Percentiles rank a stretch among this genome's conserved stretches.
Conservation (phyloP, 2,797 vertebrate species). For the Phrynocephalus vlangalii region DNA sequence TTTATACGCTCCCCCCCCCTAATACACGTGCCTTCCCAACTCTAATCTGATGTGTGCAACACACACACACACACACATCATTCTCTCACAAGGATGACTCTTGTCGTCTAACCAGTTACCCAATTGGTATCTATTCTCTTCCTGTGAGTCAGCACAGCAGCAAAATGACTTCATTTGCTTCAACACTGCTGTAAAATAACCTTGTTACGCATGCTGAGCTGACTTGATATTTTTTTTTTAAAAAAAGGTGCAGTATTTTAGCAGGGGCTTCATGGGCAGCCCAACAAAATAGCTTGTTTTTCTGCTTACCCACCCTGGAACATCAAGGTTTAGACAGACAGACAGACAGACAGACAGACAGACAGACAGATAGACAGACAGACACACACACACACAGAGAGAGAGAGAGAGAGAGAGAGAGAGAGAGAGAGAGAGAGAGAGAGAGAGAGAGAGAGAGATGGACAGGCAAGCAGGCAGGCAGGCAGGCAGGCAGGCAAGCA, state of each 20-base stretch:
- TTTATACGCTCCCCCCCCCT: too few relatives aligned
- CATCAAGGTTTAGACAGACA: not conserved
- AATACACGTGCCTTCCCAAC: too few relatives aligned
- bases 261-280: conserved; percentile 27
- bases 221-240: too few relatives aligned
- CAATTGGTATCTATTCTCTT: not conserved
- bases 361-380: conserved; percentile 5
- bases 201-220: not conserved
- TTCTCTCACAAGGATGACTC: not conserved
- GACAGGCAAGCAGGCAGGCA: conserved; percentile 35
- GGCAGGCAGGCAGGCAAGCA: conserved; percentile 51
- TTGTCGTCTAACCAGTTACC: not conserved
- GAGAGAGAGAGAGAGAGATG: not conserved
- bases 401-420: too few relatives aligned
- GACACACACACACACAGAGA: conserved; percentile 22
- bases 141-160: not conserved
- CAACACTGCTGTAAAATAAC: not conserved
- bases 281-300: conserved; percentile 27
- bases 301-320: conserved; percentile 39
- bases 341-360: not conserved
- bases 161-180: not conserved
- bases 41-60: not conserved
- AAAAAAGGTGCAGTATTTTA: conserved; percentile 38
- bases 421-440: too few relatives aligned
- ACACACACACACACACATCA: too few relatives aligned